Evolutionary conservation across 2,113 vertebrate species (phyloP).

Genomic region (Oncorhynchus masou): DNA sequence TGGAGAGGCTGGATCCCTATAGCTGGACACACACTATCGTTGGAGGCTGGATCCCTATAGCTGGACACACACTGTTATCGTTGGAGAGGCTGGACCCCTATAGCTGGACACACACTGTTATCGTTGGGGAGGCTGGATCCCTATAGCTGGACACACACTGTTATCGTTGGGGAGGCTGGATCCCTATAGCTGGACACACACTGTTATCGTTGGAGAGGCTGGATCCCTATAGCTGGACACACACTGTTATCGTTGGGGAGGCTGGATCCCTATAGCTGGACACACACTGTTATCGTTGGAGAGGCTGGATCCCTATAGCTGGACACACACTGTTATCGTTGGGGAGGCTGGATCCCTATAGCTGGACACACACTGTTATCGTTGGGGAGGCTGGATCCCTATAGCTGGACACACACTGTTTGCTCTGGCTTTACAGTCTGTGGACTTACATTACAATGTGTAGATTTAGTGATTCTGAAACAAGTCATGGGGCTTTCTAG

Average conservation of each 20-base stretch:
- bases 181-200: too few relatives aligned
- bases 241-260: neutral
- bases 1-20: neutral
- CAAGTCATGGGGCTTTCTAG: conserved; percentile 86
- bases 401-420: conserved; percentile 78
- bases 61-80: neutral
- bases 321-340: neutral
- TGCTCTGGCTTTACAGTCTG: conserved; percentile 87
- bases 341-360: neutral
- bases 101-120: neutral
- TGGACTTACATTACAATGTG: conserved; percentile 93
- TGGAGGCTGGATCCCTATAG: too few relatives aligned
- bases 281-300: neutral
- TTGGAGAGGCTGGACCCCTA: neutral
- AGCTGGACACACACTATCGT: neutral
- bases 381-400: conserved; percentile 9
- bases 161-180: neutral
- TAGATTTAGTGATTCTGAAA: conserved; percentile 92
- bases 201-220: neutral
- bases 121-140: neutral
- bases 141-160: neutral
- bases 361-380: too few relatives aligned
- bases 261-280: too few relatives aligned
- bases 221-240: too few relatives aligned
- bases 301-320: neutral